Base-by-base conservation (phyloP, 2,888 invertebrate species). In the Taphrorychus bicolor region DNA sequence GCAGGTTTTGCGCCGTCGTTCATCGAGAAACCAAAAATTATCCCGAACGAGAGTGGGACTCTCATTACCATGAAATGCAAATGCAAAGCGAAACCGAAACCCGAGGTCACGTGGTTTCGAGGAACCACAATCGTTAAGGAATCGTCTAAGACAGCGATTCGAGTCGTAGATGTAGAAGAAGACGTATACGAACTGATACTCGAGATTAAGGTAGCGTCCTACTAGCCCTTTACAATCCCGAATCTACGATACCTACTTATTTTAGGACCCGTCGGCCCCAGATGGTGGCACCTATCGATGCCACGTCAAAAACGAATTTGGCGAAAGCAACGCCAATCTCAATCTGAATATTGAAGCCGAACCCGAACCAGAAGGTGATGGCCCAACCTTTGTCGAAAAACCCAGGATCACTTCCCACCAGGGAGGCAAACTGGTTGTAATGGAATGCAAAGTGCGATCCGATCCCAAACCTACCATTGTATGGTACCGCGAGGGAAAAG, bases 21-120 rank as follows among this genome's bases (percentile, higher is more conserved):
- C 85, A 90, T 97, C 81, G 97, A 97, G 85, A 98, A 98, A 87
- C 99, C 99, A 73, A 91, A 94, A 84, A 99, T 99, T 84, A 96
- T 98, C 86, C 98, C 98, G 81, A 97, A 97, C 85, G 96, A 96
- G 83, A 94, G 92, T 80, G 98, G 97, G 77, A 97, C 97, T 75
- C 89, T 97, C 78, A 97, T 98, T 78, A 93, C 95, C 71, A 96
- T 98, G 94, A 94, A 96, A 84, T 98, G 98, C 85, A 92, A 93
- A 81, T 95, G 95, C 83, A 93, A 93, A 83, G 97, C 97, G 51
- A 94, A 94, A 84, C 97, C 98, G 73, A 95, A 93, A 83, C 97
- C 98, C 52, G 90, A 90, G 76, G 94, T 98, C 70, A 93, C 92
- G 73, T 99, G 99, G 99, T 95, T 91, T 85, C 89, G 95, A 79